Evolutionary conservation across 2,113 vertebrate species (phyloP).

Genomic region (Chloebia gouldiae): DNA sequence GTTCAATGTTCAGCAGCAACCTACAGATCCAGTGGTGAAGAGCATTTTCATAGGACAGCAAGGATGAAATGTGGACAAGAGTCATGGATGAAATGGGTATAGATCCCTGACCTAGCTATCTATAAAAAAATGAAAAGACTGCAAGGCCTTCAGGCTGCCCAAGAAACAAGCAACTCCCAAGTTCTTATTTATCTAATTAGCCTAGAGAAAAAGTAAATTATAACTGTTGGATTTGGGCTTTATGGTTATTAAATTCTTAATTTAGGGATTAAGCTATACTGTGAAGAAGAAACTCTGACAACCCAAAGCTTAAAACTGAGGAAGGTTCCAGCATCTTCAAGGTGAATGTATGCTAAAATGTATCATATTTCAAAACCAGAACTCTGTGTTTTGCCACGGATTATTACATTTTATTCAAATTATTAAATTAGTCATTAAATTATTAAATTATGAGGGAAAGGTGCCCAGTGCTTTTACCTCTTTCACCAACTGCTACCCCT

Average conservation of each 20-base stretch:
- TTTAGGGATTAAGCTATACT: not conserved
- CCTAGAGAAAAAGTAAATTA: not conserved
- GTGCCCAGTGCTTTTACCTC: not conserved
- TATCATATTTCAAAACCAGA: not conserved
- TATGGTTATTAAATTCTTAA: not conserved
- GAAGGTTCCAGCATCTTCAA: not conserved
- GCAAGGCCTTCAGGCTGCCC: not conserved
- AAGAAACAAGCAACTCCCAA: not conserved
- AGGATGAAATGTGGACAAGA: not conserved
- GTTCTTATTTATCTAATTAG: not conserved
- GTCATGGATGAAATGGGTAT: not conserved
- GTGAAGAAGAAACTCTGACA: not conserved
- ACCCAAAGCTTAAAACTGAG: not conserved
- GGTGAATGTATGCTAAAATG: not conserved
- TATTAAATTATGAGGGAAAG: not conserved
- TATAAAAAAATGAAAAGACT: not conserved
- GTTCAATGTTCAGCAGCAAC: not conserved
- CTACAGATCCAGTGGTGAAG: not conserved
- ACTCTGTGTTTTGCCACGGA: not conserved
- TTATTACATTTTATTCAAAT: not conserved
- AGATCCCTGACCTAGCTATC: not conserved
- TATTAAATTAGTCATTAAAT: not conserved
- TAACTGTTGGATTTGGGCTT: not conserved
- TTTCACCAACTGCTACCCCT: not conserved
- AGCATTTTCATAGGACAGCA: not conserved